Conservation (phyloP, 1,140 invertebrate species). For the Caerostris extrusa region DNA sequence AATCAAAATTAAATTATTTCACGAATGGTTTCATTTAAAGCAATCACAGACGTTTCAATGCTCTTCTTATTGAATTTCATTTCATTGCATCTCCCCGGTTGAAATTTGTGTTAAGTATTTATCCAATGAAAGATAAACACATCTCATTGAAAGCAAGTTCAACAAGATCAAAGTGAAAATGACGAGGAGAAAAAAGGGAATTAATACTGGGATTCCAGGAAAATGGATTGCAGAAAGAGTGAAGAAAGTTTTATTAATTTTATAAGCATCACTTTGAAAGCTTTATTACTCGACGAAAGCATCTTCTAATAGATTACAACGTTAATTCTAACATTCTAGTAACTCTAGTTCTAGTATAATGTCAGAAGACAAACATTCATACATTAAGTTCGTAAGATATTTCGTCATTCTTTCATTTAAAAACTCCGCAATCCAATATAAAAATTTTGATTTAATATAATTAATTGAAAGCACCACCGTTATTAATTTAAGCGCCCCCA, state of each 20-base stretch:
- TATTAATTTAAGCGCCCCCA: too few relatives aligned
- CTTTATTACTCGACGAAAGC: not conserved
- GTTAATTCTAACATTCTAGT: too few relatives aligned
- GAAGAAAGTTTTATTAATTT: not conserved
- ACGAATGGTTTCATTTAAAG: too few relatives aligned
- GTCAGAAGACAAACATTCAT: too few relatives aligned
- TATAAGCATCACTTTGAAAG: not conserved
- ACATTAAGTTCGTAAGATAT: too few relatives aligned
- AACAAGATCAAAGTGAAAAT: not conserved
- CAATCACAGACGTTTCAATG: not conserved
- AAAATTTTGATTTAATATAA: too few relatives aligned
- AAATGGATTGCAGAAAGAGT: too few relatives aligned
- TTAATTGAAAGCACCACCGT: too few relatives aligned
- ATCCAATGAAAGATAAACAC: not conserved
- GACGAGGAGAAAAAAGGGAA: not conserved
- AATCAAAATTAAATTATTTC: too few relatives aligned
- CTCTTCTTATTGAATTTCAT: not conserved
- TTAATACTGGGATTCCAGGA: not conserved
- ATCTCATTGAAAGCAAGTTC: not conserved
- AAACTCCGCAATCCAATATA: too few relatives aligned
- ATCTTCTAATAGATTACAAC: not conserved
- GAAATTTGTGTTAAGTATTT: not conserved
- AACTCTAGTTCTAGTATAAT: too few relatives aligned
- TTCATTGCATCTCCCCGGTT: not conserved
- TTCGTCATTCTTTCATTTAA: too few relatives aligned